Evolutionary conservation across 2,797 vertebrate genomes (phyloP).

Genomic region (Gallinago nigripennis): DNA sequence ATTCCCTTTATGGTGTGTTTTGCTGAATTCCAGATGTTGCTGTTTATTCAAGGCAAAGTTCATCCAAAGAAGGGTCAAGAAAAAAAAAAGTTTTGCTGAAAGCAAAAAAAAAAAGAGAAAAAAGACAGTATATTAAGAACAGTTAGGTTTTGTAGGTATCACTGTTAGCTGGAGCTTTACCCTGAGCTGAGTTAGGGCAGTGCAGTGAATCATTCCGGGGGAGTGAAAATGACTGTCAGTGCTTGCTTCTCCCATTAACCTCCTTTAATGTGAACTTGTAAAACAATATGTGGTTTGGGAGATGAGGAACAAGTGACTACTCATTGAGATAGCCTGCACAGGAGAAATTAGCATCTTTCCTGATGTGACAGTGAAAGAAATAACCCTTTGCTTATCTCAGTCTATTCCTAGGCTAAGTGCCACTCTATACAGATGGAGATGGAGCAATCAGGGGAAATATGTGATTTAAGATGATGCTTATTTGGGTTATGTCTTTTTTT

Average conservation of each 20-base stretch:
- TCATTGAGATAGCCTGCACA: not conserved
- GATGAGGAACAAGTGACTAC: not conserved
- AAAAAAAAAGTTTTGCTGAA: not conserved
- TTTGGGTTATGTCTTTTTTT: not conserved
- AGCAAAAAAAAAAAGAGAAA: not conserved
- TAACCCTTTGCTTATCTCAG: not conserved
- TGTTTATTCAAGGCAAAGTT: constrained; percentile 62
- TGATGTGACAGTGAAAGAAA: not conserved
- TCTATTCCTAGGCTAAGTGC: not conserved
- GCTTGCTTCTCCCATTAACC: constrained; percentile 41
- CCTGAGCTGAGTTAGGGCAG: not conserved
- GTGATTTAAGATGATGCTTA: not conserved
- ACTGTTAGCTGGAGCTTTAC: not conserved
- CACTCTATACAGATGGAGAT: not conserved
- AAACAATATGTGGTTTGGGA: constrained; percentile 39
- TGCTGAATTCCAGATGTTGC: constrained; percentile 63
- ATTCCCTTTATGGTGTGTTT: constrained; percentile 52
- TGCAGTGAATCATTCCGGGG: not conserved
- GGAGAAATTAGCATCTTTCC: not conserved
- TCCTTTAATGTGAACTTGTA: constrained; percentile 35
- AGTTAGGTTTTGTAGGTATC: not conserved
- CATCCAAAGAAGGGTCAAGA: constrained; percentile 9
- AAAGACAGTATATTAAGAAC: not conserved
- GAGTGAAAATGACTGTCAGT: constrained; percentile 29
- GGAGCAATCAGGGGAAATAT: not conserved